phyloP scores from a whole-genome alignment of 2,888 invertebrate genomes.

The Acrobasis consociella region DNA sequence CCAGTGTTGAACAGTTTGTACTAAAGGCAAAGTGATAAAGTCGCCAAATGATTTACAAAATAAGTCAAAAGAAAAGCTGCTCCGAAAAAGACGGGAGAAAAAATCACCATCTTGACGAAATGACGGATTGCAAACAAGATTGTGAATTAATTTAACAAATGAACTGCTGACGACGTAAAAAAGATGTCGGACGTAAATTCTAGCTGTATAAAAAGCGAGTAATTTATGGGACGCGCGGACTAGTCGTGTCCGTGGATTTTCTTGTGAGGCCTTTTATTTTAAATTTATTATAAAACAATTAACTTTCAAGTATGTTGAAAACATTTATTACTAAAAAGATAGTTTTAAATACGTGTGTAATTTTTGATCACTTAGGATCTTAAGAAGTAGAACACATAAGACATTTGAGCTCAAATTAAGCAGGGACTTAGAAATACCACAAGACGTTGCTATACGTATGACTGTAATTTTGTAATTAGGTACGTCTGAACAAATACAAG shows the following conservation, averaged over 20 bases:
- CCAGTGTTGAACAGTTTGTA: too few relatives aligned
- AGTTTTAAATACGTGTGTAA: too few relatives aligned
- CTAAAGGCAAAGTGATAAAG: background rate
- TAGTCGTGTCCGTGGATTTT: background rate
- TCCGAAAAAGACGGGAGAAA: background rate
- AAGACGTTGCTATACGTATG: too few relatives aligned
- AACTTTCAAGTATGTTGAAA: too few relatives aligned
- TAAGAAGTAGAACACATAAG: too few relatives aligned
- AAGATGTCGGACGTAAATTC: conserved; percentile 8
- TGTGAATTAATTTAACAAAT: conserved; percentile 5
- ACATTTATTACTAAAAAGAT: too few relatives aligned
- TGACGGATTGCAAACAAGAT: conserved; percentile 7
- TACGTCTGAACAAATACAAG: too few relatives aligned
- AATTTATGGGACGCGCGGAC: background rate
- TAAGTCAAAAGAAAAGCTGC: background rate
- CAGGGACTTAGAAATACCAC: too few relatives aligned
- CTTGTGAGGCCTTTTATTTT: background rate
- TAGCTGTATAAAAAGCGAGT: conserved; percentile 1
- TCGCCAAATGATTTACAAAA: background rate
- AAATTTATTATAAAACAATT: background rate
- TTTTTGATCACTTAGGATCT: too few relatives aligned
- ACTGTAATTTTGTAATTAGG: too few relatives aligned
- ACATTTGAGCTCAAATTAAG: too few relatives aligned
- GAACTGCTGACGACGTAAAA: conserved; percentile 13
- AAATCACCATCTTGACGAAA: background rate